Conservation (phyloP, 2,888 invertebrate species). For the Metacarcinus magister region DNA sequence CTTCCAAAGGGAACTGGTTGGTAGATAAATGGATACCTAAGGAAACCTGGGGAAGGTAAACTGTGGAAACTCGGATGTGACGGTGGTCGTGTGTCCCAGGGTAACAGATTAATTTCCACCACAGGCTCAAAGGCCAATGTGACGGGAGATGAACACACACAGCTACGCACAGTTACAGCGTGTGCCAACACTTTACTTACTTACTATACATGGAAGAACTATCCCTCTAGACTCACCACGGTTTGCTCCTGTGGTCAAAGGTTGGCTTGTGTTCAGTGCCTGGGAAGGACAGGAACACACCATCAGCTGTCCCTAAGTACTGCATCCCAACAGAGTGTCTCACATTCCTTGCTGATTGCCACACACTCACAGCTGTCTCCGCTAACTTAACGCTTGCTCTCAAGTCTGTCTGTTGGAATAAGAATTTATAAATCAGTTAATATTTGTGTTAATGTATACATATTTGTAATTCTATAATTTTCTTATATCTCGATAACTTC, state of each 20-base stretch:
- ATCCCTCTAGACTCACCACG: constrained; percentile 47
- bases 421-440: neutral
- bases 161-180: too few species aligned
- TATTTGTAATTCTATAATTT: too few species aligned
- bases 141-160: too few species aligned
- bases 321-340: neutral
- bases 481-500: too few species aligned
- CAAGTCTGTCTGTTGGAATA: constrained; percentile 28
- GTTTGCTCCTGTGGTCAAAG: constrained; percentile 30
- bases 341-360: neutral
- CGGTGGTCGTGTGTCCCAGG: too few species aligned
- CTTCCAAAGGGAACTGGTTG: too few species aligned
- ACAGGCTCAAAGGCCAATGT: too few species aligned
- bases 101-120: too few species aligned
- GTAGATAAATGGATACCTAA: too few species aligned
- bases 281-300: neutral
- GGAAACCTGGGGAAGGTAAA: too few species aligned
- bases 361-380: constrained; percentile 10
- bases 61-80: too few species aligned
- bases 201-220: neutral
- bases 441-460: neutral
- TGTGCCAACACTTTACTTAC: too few species aligned
- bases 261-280: neutral
- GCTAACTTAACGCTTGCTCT: constrained; percentile 52
- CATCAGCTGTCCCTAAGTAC: constrained; percentile 49